Evolutionary conservation across 2,888 invertebrate genomes (phyloP).

Genomic region (Philereme vetulata): DNA sequence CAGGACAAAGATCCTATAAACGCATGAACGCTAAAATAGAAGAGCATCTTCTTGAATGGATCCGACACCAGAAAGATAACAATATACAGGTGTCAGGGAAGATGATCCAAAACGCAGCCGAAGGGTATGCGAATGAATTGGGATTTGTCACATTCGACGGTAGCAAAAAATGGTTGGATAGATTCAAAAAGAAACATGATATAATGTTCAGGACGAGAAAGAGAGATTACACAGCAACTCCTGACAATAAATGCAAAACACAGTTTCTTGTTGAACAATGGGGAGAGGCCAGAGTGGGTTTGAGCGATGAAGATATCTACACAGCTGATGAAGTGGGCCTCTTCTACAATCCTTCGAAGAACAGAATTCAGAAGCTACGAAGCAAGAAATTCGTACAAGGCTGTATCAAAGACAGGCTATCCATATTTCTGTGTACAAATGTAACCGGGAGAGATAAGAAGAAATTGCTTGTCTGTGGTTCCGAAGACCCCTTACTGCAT

Average conservation of each 20-base stretch:
- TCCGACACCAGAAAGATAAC: conserved; percentile 43
- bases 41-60: conserved; percentile 50
- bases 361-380: conserved; percentile 51
- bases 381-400: conserved; percentile 59
- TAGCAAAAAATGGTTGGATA: conserved; percentile 58
- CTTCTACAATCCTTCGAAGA: conserved; percentile 56
- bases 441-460: conserved; percentile 54
- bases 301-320: conserved; percentile 54
- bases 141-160: conserved; percentile 57
- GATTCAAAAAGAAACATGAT: conserved; percentile 54
- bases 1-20: conserved; percentile 41
- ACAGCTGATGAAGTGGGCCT: conserved; percentile 56
- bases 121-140: conserved; percentile 51
- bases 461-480: conserved; percentile 53
- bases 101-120: conserved; percentile 54
- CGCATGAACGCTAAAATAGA: conserved; percentile 54
- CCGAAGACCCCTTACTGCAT: conserved; percentile 52
- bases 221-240: conserved; percentile 40
- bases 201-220: conserved; percentile 40
- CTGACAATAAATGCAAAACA: conserved; percentile 56
- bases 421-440: conserved; percentile 55
- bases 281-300: conserved; percentile 49
- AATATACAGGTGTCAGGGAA: conserved; percentile 50
- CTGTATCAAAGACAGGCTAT: conserved; percentile 49
- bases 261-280: conserved; percentile 58